These are phyloP conservation scores for Anas platyrhynchos DNA, from an alignment of 2,113 vertebrate species.

Conservation along the genomic window DNA sequence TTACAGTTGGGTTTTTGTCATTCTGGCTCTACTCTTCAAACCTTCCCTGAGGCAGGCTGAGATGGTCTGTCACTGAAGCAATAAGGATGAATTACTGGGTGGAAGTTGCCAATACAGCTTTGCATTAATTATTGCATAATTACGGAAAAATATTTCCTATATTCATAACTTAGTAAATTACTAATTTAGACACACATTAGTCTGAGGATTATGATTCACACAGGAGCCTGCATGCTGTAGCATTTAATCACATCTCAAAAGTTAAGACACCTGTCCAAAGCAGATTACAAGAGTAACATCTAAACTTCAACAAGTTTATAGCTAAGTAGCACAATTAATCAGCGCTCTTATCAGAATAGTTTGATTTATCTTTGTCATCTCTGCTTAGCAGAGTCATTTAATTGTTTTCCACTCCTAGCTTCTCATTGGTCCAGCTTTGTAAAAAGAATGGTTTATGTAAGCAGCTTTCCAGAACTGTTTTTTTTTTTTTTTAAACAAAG, in stretches of 20 bases:
- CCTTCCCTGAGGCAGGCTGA: neutral
- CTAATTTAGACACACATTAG: neutral
- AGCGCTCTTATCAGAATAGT: neutral
- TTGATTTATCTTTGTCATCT: conserved; percentile 23
- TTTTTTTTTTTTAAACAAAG: neutral
- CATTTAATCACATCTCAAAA: neutral
- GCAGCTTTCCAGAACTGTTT: neutral
- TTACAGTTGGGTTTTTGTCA: neutral
- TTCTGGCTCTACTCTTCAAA: neutral
- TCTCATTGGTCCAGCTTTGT: neutral
- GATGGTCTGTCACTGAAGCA: neutral
- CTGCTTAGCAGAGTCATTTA: neutral
- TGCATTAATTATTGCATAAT: neutral
- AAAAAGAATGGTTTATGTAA: neutral
- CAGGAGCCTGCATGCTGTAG: neutral
- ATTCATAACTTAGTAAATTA: neutral
- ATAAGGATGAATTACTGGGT: neutral
- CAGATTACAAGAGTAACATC: neutral
- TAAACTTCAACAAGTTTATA: neutral
- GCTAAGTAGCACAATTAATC: neutral
- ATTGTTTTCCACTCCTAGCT: neutral
- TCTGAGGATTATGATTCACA: neutral
- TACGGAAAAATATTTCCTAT: neutral
- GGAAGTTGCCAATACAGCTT: neutral
- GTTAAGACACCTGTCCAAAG: neutral